Percentiles rank a stretch among this genome's conserved stretches.
Conservation (phyloP, 2,113 vertebrate genomes). For the Emydocephalus ijimae region DNA sequence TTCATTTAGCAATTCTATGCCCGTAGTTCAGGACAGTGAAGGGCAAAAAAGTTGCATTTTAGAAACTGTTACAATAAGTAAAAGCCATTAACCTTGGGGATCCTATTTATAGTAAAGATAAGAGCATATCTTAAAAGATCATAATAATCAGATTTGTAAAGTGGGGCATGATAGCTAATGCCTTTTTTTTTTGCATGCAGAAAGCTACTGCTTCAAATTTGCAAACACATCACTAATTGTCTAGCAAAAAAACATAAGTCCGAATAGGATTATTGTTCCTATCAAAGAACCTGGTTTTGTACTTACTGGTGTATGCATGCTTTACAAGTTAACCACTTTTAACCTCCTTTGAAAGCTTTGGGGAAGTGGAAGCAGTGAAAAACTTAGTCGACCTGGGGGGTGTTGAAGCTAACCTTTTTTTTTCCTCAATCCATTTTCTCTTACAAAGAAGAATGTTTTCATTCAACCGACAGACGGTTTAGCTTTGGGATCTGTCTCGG, state of each 20-base stretch:
- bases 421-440: background rate
- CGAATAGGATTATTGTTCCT: slow-evolving; percentile 1
- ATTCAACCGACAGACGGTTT: background rate
- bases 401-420: background rate
- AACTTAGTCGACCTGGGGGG: background rate
- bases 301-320: background rate
- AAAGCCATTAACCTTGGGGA: background rate
- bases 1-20: background rate
- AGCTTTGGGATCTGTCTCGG: background rate
- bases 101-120: background rate
- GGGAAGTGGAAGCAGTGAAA: background rate
- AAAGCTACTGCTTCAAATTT: background rate
- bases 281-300: slow-evolving; percentile 32
- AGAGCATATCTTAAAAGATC: background rate
- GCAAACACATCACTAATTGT: slow-evolving; percentile 2
- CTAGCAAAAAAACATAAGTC: slow-evolving; percentile 13
- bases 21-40: background rate
- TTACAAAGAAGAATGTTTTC: slow-evolving; percentile 11
- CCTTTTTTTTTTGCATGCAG: background rate
- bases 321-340: slow-evolving; percentile 6
- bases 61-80: background rate
- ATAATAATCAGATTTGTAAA: background rate
- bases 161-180: background rate
- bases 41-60: background rate
- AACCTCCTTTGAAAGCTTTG: background rate